Evolutionary conservation across 2,888 invertebrate species (phyloP).

Genomic region (Lasioglossum marginatum): DNA sequence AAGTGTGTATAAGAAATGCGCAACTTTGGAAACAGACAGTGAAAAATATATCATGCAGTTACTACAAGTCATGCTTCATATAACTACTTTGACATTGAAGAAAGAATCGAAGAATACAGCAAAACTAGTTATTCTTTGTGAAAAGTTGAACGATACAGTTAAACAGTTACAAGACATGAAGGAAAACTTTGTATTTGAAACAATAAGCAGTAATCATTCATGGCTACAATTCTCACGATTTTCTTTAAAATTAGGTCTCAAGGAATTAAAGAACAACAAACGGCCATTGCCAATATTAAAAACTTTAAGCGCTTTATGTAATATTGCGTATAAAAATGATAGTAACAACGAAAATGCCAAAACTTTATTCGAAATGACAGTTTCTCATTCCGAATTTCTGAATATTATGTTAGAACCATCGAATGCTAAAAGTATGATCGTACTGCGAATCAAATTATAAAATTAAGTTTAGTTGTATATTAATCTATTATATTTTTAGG

Average conservation of each 20-base stretch:
- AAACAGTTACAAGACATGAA: slow-evolving; percentile 63
- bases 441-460: slow-evolving; percentile 6
- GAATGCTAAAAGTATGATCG: slow-evolving; percentile 78
- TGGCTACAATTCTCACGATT: slow-evolving; percentile 84
- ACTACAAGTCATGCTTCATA: slow-evolving; percentile 76
- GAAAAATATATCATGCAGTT: slow-evolving; percentile 70
- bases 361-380: slow-evolving; percentile 90
- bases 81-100: slow-evolving; percentile 78
- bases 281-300: slow-evolving; percentile 85
- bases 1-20: slow-evolving; percentile 73
- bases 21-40: slow-evolving; percentile 50
- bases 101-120: slow-evolving; percentile 76
- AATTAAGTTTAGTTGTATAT: neutral
- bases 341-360: slow-evolving; percentile 85
- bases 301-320: slow-evolving; percentile 86
- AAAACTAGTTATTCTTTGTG: slow-evolving; percentile 75
- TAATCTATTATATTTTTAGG: slow-evolving; percentile 84
- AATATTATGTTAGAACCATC: slow-evolving; percentile 87
- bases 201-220: slow-evolving; percentile 75
- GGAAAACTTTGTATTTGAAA: slow-evolving; percentile 68
- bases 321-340: slow-evolving; percentile 86
- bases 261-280: slow-evolving; percentile 81
- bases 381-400: slow-evolving; percentile 91
- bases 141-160: slow-evolving; percentile 67
- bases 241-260: slow-evolving; percentile 89